These are phyloP conservation scores for Indicator indicator DNA, from an alignment of 2,113 vertebrate species.

Conservation along the genomic window DNA sequence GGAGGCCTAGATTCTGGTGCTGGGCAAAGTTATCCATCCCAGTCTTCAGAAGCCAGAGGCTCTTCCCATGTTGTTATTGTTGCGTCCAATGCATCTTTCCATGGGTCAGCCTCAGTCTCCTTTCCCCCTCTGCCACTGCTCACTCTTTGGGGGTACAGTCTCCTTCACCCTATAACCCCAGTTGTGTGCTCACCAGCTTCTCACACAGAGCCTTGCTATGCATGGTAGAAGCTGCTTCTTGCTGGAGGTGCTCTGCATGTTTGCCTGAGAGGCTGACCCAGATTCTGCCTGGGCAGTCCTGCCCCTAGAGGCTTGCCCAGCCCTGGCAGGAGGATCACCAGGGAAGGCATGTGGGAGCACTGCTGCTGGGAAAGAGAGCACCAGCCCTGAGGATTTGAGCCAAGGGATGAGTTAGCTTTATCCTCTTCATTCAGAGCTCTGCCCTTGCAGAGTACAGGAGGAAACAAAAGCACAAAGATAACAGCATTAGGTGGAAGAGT, in stretches of 20 bases:
- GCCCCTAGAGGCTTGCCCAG: background rate
- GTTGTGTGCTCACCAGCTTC: background rate
- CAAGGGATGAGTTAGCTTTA: background rate
- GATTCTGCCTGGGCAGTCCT: background rate
- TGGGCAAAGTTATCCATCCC: background rate
- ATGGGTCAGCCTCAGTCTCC: background rate
- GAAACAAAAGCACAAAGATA: background rate
- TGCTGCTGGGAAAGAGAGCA: background rate
- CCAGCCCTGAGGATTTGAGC: background rate
- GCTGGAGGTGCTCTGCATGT: fast-evolving
- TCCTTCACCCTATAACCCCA: background rate
- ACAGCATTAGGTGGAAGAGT: background rate
- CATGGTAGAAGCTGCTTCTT: background rate
- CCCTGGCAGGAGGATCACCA: background rate
- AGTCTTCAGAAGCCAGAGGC: background rate
- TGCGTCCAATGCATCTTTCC: background rate
- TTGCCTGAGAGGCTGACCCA: background rate
- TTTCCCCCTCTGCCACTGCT: background rate
- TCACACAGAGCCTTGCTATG: background rate
- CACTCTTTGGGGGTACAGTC: background rate
- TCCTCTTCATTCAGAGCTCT: background rate
- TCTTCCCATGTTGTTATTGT: background rate
- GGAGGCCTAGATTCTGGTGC: background rate
- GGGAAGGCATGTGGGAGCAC: background rate
- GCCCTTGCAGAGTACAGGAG: background rate